Conservation (phyloP, 2,888 invertebrate species). For the Tromatobia lineatoria region DNA sequence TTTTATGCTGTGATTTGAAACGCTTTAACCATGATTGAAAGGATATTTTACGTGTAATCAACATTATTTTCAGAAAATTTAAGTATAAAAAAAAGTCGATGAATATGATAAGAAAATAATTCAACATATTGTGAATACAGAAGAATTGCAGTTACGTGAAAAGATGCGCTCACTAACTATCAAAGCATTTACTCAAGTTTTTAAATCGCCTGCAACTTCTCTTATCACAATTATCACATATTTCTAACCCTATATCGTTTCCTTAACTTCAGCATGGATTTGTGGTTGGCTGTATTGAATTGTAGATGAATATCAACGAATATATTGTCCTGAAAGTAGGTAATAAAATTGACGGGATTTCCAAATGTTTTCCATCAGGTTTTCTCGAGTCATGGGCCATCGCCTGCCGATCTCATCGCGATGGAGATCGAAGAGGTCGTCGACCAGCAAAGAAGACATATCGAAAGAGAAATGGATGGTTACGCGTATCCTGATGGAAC, state of each 20-base stretch:
- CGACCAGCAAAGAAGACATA: slow-evolving; percentile 86
- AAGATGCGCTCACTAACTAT: background rate
- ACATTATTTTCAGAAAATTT: background rate
- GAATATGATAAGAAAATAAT: background rate
- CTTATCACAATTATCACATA: background rate
- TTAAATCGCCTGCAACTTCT: background rate
- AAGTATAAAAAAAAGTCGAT: background rate
- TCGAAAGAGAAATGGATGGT: slow-evolving; percentile 87
- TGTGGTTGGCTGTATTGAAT: background rate
- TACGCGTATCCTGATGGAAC: slow-evolving; percentile 88
- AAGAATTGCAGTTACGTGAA: background rate
- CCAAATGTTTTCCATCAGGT: slow-evolving; percentile 68
- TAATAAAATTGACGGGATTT: background rate
- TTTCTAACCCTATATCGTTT: background rate
- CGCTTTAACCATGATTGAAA: background rate
- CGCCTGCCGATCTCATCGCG: slow-evolving; percentile 73
- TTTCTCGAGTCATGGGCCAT: slow-evolving; percentile 14
- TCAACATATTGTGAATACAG: background rate
- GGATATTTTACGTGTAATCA: background rate
- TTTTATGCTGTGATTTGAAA: background rate
- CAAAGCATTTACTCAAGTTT: background rate
- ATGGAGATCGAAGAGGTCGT: slow-evolving; percentile 87
- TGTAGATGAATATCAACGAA: background rate
- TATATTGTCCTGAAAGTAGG: background rate
- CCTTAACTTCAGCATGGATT: background rate